These are phyloP conservation scores for Ornithoptera alexandrae DNA, from an alignment of 2,888 invertebrate genomes.

Conservation along the genomic window DNA sequence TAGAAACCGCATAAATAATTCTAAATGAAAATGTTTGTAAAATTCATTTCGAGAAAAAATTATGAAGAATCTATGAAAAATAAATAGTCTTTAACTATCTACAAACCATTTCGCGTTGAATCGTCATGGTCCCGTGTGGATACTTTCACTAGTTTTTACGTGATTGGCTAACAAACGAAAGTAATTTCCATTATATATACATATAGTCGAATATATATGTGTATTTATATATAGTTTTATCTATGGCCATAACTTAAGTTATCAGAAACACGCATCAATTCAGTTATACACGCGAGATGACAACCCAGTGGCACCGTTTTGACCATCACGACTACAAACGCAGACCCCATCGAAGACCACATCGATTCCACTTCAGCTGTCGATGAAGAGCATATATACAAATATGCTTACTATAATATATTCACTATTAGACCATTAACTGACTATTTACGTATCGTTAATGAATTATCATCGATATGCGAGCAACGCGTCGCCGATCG, in stretches of 20 bases:
- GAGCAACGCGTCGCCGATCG: too few relatives aligned
- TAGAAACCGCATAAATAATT: too few relatives aligned
- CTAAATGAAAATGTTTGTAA: too few relatives aligned
- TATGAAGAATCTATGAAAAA: too few relatives aligned
- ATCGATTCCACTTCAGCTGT: constrained; percentile 56
- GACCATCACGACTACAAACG: constrained; percentile 41
- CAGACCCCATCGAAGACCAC: constrained; percentile 60
- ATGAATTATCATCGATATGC: too few relatives aligned
- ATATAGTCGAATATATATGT: not conserved
- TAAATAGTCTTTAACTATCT: too few relatives aligned
- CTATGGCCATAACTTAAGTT: constrained; percentile 8
- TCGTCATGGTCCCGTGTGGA: too few relatives aligned
- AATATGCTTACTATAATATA: constrained; percentile 25
- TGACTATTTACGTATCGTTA: not conserved
- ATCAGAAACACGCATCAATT: constrained; percentile 45
- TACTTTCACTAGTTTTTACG: too few relatives aligned
- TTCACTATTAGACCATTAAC: constrained; percentile 1
- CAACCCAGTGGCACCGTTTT: constrained; percentile 70
- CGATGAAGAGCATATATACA: constrained; percentile 44
- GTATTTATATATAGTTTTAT: constrained; percentile 6
- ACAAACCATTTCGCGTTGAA: too few relatives aligned
- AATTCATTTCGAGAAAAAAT: too few relatives aligned
- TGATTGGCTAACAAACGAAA: too few relatives aligned
- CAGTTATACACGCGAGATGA: constrained; percentile 60
- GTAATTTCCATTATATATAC: too few relatives aligned